A percentile compares a stretch with the other conserved stretches of the same genome.
These are phyloP conservation scores for Gobiocypris rarus DNA, from an alignment of 2,113 vertebrate species.

Conservation along the genomic window DNA sequence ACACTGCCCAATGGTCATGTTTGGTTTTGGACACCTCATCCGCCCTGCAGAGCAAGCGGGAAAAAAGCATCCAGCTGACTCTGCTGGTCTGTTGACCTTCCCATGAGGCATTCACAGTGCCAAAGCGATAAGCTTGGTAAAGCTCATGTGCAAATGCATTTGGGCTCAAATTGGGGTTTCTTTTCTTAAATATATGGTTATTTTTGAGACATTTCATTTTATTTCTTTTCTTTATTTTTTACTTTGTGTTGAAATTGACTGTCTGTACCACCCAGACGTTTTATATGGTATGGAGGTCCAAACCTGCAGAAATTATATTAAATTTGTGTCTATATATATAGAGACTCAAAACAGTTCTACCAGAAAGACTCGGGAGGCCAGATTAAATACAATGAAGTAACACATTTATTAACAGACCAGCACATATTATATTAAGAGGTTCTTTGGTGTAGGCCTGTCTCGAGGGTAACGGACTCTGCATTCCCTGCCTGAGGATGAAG, in stretches of 20 bases:
- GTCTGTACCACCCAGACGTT: not conserved
- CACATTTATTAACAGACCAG: no score
- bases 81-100: constrained; percentile 46
- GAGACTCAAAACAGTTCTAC: no score
- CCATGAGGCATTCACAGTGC: constrained; percentile 23
- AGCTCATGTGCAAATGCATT: constrained; percentile 15
- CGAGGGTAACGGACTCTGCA: no score
- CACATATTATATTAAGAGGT: no score
- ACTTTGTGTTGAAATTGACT: not conserved
- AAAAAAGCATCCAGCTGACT: constrained; percentile 44
- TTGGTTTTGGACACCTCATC: constrained; percentile 35
- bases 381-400: no score
- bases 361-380: no score
- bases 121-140: constrained; percentile 13
- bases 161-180: not conserved
- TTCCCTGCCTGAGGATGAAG: no score
- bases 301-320: not conserved
- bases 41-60: constrained; percentile 24
- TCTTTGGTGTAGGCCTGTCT: no score
- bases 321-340: no score
- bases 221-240: not conserved
- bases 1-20: constrained; percentile 47
- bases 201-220: not conserved
- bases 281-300: not conserved
- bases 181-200: not conserved